Percentiles rank a stretch among this genome's conserved stretches.
These are phyloP conservation scores for Stenopsyche tienmushanensis DNA, from an alignment of 1,140 invertebrate genomes.

Conservation along the genomic window DNA sequence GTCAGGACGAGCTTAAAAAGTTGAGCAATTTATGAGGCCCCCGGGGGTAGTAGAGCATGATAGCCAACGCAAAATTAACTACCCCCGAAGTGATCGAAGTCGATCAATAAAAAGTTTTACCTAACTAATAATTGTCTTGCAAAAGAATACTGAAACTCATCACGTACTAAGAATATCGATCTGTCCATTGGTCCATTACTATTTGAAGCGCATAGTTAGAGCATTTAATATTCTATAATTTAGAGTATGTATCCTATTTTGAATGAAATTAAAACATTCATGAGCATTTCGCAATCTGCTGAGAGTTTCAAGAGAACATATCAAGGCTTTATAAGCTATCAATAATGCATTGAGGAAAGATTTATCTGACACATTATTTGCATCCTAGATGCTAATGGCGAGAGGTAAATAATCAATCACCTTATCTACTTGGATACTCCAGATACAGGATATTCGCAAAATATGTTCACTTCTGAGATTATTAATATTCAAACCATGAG, in stretches of 20 bases:
- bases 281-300: not conserved
- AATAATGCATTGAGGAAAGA: not conserved
- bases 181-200: no score
- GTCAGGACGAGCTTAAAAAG: not conserved
- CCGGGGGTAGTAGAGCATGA: not conserved
- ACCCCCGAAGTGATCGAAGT: not conserved
- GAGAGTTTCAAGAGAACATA: not conserved
- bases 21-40: not conserved
- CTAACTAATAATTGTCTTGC: not conserved
- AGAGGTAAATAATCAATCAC: no score
- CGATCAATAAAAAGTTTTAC: not conserved
- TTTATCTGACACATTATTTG: not conserved
- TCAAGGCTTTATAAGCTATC: not conserved
- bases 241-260: no score
- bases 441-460: no score
- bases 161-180: no score
- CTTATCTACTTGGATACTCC: no score
- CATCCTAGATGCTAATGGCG: not conserved
- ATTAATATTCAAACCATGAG: no score
- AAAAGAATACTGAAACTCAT: no score
- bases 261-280: no score
- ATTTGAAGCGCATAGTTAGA: no score
- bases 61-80: not conserved
- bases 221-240: no score
- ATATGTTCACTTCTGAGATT: no score